A percentile compares a stretch with the other conserved stretches of the same genome.
Evolutionary conservation across 2,113 vertebrate species (phyloP).

Genomic region (Ailuropoda melanoleuca): DNA sequence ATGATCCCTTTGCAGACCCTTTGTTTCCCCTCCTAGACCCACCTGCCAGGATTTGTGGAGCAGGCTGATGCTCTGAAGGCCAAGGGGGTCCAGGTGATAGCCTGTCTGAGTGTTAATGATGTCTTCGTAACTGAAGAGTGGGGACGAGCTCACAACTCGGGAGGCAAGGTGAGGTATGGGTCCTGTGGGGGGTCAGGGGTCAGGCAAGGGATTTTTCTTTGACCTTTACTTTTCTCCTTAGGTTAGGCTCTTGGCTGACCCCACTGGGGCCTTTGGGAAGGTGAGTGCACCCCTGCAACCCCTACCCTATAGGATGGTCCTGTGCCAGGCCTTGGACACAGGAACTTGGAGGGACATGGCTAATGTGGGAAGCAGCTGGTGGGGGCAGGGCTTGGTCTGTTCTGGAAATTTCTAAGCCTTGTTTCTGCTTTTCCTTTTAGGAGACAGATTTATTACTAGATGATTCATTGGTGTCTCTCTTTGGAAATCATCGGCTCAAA

Average conservation of each 20-base stretch:
- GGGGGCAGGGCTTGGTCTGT: not conserved
- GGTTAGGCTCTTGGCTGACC: constrained; percentile 93
- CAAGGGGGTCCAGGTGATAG: constrained; percentile 89
- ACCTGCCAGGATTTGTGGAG: constrained; percentile 92
- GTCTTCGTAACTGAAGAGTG: constrained; percentile 92
- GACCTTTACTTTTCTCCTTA: constrained; percentile 64
- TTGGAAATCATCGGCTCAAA: constrained; percentile 91
- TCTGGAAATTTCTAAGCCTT: not conserved
- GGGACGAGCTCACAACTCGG: constrained; percentile 87
- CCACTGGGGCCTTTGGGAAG: constrained; percentile 91
- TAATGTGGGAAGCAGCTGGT: not conserved
- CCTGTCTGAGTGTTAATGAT: constrained; percentile 91
- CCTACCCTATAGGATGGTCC: not conserved
- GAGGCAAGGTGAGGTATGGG: constrained; percentile 87
- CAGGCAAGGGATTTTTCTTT: not conserved
- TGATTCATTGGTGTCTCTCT: constrained; percentile 85
- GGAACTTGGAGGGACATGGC: not conserved
- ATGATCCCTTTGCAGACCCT: not conserved
- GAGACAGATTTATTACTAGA: constrained; percentile 89
- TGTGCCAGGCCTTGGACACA: not conserved
- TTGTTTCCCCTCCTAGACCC: constrained; percentile 84
- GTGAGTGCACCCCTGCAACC: constrained; percentile 61
- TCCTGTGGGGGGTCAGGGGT: not conserved
- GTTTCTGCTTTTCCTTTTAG: constrained; percentile 73
- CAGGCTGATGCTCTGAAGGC: constrained; percentile 84